Evolutionary conservation across 2,797 vertebrate species (phyloP).

Genomic region (Melanotaenia boesemani): DNA sequence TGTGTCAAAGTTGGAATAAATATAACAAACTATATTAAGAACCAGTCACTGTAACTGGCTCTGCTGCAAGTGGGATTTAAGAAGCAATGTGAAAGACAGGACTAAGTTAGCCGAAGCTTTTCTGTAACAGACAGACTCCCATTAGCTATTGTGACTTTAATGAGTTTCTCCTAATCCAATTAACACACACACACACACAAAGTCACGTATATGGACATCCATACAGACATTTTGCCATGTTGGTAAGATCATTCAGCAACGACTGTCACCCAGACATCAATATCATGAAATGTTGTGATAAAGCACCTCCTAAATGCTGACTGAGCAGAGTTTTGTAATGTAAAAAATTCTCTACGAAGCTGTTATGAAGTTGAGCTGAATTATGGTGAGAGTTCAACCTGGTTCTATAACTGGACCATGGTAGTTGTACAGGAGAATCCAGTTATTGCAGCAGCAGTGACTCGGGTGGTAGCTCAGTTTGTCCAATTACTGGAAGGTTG

Average conservation of each 20-base stretch:
- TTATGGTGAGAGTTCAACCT: background rate
- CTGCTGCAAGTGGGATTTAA: slow-evolving; percentile 32
- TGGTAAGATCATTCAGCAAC: slow-evolving; percentile 10
- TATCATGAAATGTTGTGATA: too few species aligned
- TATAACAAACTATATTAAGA: slow-evolving; percentile 9
- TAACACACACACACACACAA: background rate
- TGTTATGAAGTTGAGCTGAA: background rate
- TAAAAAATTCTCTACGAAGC: background rate
- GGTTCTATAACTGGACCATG: background rate
- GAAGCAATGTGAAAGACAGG: slow-evolving; percentile 28
- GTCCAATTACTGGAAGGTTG: too few species aligned
- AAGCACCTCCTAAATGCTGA: too few species aligned
- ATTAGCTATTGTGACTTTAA: background rate
- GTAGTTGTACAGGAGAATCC: too few species aligned
- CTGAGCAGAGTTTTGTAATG: too few species aligned
- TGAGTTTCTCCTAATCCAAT: slow-evolving; percentile 1
- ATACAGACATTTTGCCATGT: slow-evolving; percentile 2
- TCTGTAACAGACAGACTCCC: slow-evolving; percentile 15
- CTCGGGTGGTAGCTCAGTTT: too few species aligned
- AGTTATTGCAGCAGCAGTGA: too few species aligned
- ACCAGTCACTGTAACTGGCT: slow-evolving; percentile 14
- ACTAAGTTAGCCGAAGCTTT: slow-evolving; percentile 21
- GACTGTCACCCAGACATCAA: background rate
- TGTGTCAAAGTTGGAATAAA: background rate
- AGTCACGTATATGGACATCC: too few species aligned